Evolutionary conservation across 2,888 invertebrate genomes (phyloP), one percentile per base, ranked within the genome.

Genomic region (Hyposoter dolosus): DNA sequence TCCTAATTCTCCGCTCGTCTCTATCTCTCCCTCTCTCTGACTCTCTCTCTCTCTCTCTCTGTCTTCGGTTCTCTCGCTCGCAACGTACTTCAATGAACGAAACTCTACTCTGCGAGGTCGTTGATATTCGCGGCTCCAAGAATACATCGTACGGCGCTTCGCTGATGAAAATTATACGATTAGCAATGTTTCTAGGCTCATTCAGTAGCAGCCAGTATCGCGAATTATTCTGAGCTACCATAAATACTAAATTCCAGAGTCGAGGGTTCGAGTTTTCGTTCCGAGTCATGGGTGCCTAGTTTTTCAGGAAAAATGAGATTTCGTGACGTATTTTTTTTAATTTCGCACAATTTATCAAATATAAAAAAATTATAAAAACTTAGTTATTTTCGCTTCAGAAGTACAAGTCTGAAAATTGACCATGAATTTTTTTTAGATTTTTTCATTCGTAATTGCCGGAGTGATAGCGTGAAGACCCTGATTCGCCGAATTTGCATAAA

Each of bases 31-130:
- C 72, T 43, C 9, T 43, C 10, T 0, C 32, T 63, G 40, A n/a
- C 35, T 40, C 65, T 5, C 65, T 15, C 63, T 3, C 32, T 32
- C 32, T 32, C 35, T 65, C 68, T 68, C 19, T 45, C 19, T 43
- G 19, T 66, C 68, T 68, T 45, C 23, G 68, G 23, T 45, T 43
- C 63, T 32, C 47, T 17, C 35, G 17, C 40, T 40, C n/a, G n/a
- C 81, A 81, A 76, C 60, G 40, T 74, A 74, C 28, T 35, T 69
- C 50, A 60, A 74, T 35, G 60, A 60, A 72, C 65, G 81, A 80
- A 72, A 74, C 77, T 28, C 47, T 12, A 17, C 28, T n/a, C 32
- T n/a, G 45, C 40, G 28, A n/a, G 45, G 15, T 56, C 56, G 19
- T 56, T 40, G 56, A 74, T 47, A 40, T 74, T 74, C 56, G 72